These are phyloP conservation scores for Timema cristinae DNA, from an alignment of 2,888 invertebrate genomes.

Conservation along the genomic window DNA sequence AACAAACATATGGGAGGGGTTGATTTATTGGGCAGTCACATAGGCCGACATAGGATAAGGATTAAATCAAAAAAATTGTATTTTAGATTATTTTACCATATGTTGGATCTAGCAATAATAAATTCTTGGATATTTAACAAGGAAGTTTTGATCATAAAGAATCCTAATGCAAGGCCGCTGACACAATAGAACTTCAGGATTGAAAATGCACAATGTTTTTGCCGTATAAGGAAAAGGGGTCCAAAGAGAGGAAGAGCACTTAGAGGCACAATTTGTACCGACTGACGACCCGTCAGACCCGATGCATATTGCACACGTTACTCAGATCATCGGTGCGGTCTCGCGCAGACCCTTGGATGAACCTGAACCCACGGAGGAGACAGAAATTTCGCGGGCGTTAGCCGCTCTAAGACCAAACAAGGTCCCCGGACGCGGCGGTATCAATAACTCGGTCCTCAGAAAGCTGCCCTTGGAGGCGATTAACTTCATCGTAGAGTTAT, in stretches of 20 bases:
- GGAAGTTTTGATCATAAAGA: not conserved
- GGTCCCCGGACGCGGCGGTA: too few species aligned
- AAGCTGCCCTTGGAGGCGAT: too few species aligned
- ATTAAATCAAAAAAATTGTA: constrained; percentile 10
- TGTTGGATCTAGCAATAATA: constrained; percentile 1
- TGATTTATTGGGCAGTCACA: constrained; percentile 10
- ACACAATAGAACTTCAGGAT: constrained; percentile 9
- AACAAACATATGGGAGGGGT: constrained; percentile 12
- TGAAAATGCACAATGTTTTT: constrained; percentile 6
- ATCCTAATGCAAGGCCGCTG: not conserved
- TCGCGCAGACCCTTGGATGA: too few species aligned
- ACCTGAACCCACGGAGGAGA: too few species aligned
- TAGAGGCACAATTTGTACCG: too few species aligned
- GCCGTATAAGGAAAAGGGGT: not conserved
- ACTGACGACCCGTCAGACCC: too few species aligned
- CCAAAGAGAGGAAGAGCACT: constrained; percentile 14
- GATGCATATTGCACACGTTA: too few species aligned
- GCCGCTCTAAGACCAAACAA: too few species aligned
- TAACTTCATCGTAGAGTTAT: too few species aligned
- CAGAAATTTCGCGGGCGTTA: too few species aligned
- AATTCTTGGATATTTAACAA: constrained; percentile 13
- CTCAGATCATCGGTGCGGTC: too few species aligned
- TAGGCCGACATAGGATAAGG: constrained; percentile 6
- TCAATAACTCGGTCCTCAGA: too few species aligned
- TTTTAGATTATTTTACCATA: constrained; percentile 9